Evolutionary conservation across 2,888 invertebrate genomes (phyloP), one percentile per base, ranked within the genome.

Genomic region (Aproaerema taeniolella): DNA sequence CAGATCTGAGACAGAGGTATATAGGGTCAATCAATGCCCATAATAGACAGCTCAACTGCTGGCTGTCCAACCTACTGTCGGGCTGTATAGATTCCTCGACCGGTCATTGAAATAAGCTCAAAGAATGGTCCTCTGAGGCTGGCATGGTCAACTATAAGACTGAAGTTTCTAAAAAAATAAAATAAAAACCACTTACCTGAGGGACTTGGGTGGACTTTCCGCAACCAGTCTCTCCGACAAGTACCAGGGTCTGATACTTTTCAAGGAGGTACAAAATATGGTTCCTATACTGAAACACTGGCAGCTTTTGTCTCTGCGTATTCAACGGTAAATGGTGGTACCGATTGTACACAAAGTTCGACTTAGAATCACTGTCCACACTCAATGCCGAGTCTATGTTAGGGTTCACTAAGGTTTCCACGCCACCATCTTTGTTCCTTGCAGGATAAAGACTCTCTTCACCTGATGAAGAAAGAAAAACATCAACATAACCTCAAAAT

Each of bases 171-270:
- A n/a, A n/a, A n/a, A n/a, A n/a, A n/a, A n/a, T n/a, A n/a, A n/a
- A n/a, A 15, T n/a, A 1, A 31, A 30, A 38, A 9, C 8, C 12
- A 33, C 86, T 80, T 78, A 95, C 96, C 91, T 96, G 96, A 34
- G 97, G 96, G 47, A 98, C 91, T 87, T 98, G 98, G 0, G 98
- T 98, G 64, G 97, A 97, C 79, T 99, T 96, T 24, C 98, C 98
- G 55, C 95, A 95, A 15, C 99, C 99, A 2, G 98, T 98, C 72
- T 99, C 98, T 1, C 99, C 99, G 29, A 95, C 91, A 39, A 95
- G 80, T 37, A 99, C 91, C 31, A 98, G 80, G 0, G 95, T 94
- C 74, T 98, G 97, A 77, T 93, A 93, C 49, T 93, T 93, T 74
- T 99, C 97, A 57, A 98, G 75, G 31, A 82, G 72, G 42, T 97